Evolutionary conservation across 2,888 invertebrate species (phyloP).

Genomic region (Hypsopygia costalis): DNA sequence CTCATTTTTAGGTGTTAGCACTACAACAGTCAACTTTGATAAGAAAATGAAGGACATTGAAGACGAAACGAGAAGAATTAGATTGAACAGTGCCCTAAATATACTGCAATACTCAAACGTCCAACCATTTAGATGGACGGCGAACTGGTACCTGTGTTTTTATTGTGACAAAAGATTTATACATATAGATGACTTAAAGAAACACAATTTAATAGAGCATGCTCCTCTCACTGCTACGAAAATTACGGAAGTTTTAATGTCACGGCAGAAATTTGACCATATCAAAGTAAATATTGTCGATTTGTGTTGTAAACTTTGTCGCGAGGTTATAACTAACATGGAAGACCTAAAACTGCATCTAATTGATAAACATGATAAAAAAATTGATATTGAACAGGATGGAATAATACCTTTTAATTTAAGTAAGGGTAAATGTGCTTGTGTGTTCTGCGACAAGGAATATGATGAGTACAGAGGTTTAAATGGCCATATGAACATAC

Average conservation of each 20-base stretch:
- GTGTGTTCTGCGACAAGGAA: constrained; percentile 5
- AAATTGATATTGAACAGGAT: constrained; percentile 9
- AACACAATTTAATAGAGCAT: constrained; percentile 5
- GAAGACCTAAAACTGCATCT: constrained; percentile 15
- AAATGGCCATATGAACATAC: constrained; percentile 35
- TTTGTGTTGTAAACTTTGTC: constrained; percentile 18
- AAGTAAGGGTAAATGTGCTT: constrained; percentile 3
- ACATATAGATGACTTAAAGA: neutral
- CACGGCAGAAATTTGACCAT: constrained; percentile 8
- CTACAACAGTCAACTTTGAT: neutral
- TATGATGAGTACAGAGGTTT: constrained; percentile 11
- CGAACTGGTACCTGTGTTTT: constrained; percentile 1
- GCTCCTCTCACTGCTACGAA: neutral
- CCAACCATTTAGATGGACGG: constrained; percentile 4
- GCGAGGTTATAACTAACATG: constrained; percentile 3
- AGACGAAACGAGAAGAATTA: constrained; percentile 1
- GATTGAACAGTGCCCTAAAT: constrained; percentile 1
- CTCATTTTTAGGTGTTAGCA: constrained; percentile 4
- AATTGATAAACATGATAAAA: constrained; percentile 9
- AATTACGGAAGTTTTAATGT: constrained; percentile 4
- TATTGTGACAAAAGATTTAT: constrained; percentile 3
- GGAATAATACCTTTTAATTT: constrained; percentile 15
- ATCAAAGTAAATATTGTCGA: constrained; percentile 18
- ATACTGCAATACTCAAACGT: neutral
- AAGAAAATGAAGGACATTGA: neutral